These are phyloP conservation scores for Drosophila nigrodunni DNA, from an alignment of 1,140 invertebrate genomes.

Conservation along the genomic window DNA sequence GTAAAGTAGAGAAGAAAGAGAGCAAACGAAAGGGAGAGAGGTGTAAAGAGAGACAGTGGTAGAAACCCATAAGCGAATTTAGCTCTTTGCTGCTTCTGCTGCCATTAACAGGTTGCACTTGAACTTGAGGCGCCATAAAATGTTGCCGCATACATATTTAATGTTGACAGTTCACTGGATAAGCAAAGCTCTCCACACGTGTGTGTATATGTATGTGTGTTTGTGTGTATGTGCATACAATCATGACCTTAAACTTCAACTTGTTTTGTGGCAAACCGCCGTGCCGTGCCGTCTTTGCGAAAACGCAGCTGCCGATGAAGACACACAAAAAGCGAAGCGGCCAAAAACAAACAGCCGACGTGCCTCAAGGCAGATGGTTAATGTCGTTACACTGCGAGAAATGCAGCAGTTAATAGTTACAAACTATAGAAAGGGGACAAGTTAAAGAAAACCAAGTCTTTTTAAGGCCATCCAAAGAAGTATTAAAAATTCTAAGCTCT, in stretches of 20 bases:
- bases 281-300: slow-evolving; percentile 26
- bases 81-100: slow-evolving; percentile 29
- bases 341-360: slow-evolving; percentile 37
- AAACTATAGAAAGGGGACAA: not conserved
- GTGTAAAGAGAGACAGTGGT: slow-evolving; percentile 5
- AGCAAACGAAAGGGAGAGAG: not conserved
- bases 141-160: slow-evolving; percentile 62
- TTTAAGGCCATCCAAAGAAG: no score
- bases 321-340: slow-evolving; percentile 42
- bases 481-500: no score
- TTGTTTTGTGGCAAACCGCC: slow-evolving; percentile 47
- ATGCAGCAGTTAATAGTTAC: not conserved
- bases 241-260: slow-evolving; percentile 78
- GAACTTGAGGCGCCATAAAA: slow-evolving; percentile 68
- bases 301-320: slow-evolving; percentile 42
- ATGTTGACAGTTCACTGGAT: slow-evolving; percentile 57
- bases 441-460: no score
- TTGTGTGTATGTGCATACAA: slow-evolving; percentile 45
- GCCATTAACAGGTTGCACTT: slow-evolving; percentile 59
- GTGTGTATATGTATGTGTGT: slow-evolving; percentile 22
- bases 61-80: slow-evolving; percentile 21
- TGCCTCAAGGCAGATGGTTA: slow-evolving; percentile 33
- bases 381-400: slow-evolving; percentile 37
- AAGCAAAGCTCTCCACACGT: slow-evolving; percentile 9
- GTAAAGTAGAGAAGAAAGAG: slow-evolving; percentile 6